phyloP scores from a whole-genome alignment of 2,113 vertebrate genomes.

The Tychaedon coryphoeus region DNA sequence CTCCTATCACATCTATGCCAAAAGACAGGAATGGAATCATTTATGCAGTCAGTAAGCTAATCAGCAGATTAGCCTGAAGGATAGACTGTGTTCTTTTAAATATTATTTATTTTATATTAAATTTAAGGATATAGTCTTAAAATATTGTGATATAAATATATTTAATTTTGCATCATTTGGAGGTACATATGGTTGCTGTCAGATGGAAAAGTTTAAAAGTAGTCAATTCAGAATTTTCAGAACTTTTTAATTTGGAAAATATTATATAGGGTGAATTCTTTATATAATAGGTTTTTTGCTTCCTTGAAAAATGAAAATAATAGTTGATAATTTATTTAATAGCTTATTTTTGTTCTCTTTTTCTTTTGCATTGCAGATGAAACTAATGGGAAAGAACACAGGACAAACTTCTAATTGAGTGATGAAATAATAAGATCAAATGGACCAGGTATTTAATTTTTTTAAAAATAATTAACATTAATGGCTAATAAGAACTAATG shows the following conservation, averaged over 20 bases:
- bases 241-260: neutral
- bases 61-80: neutral
- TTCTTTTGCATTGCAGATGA: neutral
- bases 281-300: neutral
- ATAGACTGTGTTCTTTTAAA: neutral
- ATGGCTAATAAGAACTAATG: neutral
- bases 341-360: neutral
- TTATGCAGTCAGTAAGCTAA: neutral
- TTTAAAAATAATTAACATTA: neutral
- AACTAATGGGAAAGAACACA: neutral
- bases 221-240: neutral
- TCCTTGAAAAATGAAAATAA: neutral
- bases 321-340: neutral
- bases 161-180: neutral
- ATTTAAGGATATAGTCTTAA: neutral
- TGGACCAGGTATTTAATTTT: constrained; percentile 10
- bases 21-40: neutral
- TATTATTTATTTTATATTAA: neutral
- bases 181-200: neutral
- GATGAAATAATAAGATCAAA: neutral
- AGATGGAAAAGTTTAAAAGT: neutral
- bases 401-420: neutral
- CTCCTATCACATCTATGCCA: neutral
- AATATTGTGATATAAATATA: neutral
- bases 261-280: neutral